Evolutionary conservation across 2,888 invertebrate species (phyloP).

Genomic region (Steinernema carpocapsae): DNA sequence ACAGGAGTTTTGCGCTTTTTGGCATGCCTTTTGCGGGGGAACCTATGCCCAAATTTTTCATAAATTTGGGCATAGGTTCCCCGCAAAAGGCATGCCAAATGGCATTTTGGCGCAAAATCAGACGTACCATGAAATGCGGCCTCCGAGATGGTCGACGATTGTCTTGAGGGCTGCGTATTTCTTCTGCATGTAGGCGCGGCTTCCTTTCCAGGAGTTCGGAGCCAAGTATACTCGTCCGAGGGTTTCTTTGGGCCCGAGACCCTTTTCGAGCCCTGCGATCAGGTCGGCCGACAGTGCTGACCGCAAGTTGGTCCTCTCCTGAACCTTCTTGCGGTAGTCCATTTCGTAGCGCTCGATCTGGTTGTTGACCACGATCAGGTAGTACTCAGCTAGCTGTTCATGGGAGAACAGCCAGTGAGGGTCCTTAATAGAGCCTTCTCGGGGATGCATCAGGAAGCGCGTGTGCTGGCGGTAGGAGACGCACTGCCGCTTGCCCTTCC

Average conservation of each 20-base stretch:
- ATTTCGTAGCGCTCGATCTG: constrained; percentile 17
- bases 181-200: background rate
- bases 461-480: background rate
- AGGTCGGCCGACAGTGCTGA: background rate
- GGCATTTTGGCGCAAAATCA: background rate
- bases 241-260: background rate
- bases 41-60: too few relatives aligned
- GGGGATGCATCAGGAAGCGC: background rate
- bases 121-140: background rate
- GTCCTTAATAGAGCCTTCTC: too few relatives aligned
- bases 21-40: too few relatives aligned
- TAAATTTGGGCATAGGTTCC: too few relatives aligned
- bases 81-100: background rate
- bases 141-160: background rate
- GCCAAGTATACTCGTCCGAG: background rate
- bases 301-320: background rate
- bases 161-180: background rate
- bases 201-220: background rate
- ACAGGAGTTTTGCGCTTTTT: too few relatives aligned
- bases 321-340: constrained; percentile 5
- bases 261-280: background rate
- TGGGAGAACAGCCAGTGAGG: too few relatives aligned
- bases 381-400: too few relatives aligned
- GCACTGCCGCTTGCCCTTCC: background rate
- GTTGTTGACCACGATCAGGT: too few relatives aligned